Base-by-base conservation (phyloP, 2,797 vertebrate species). In the Dicrostonyx torquatus region DNA sequence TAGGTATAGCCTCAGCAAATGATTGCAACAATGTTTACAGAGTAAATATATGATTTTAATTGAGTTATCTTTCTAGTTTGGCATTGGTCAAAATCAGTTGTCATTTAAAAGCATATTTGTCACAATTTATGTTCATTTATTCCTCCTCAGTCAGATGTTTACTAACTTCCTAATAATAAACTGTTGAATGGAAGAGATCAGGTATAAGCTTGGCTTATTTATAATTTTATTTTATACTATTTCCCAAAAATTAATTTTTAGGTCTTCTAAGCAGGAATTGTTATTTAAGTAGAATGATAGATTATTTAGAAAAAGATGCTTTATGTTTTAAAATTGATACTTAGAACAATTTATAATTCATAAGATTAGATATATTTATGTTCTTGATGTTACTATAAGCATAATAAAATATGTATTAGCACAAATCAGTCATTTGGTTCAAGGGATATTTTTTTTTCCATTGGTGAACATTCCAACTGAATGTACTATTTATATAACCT, bases 81-180 rank as follows among this genome's bases (percentile, higher is more conserved):
- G 22, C 83, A 60, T 94, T 88, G 60, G 24, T 82, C 37, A 83
- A 86, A 70, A 89, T 92, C 24, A 92, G 5, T 84, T 86, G 73
- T 80, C 55, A 48, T 70, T 75, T 83, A 75, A 94, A 95, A 91
- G 24, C 17, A 34, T 34, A 48, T 58, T 79, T 90, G 64, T 75
- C 60, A 60, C 77, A 86, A 83, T 90, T n/a, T 73, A 96, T 50
- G 77, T 18, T 48, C 50, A 91, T 93, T 85, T 83, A 94, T 90
- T 90, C 79, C 45, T 90, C 18, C 84, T 93, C 88, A 89, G 68
- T 90, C n/a, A 80, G 17, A 72, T 89, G 73, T 89, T 92, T 93
- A 48, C 87, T 89, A 24, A 89, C 58, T 87, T 66, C 82, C 53
- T 40, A 87, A 8, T 76, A 60, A 66, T 60, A 50, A 88, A 11